phyloP scores from a whole-genome alignment of 2,113 vertebrate species.

The Quiscalus mexicanus region DNA sequence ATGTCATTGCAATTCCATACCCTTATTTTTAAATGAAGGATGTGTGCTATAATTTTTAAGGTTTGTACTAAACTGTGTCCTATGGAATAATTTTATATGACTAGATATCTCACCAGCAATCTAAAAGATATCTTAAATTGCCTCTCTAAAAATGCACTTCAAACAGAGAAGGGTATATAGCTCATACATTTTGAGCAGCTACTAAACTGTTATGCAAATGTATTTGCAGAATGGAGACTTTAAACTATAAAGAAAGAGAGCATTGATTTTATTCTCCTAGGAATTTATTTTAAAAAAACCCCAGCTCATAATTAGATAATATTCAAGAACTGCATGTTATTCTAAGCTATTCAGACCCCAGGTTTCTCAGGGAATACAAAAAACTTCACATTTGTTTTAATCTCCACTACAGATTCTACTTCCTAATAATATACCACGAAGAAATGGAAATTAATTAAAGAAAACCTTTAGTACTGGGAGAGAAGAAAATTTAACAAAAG shows the following conservation, averaged over 20 bases:
- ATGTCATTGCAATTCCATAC: neutral
- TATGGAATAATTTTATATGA: neutral
- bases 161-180: neutral
- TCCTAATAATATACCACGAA: neutral
- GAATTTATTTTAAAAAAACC: rapidly evolving
- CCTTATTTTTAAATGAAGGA: neutral
- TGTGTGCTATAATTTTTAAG: neutral
- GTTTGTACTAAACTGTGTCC: neutral
- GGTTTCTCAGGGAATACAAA: neutral
- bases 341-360: neutral
- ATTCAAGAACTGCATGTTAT: neutral
- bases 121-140: neutral
- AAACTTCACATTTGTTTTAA: neutral
- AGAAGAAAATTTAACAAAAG: neutral
- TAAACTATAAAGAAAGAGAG: neutral
- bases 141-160: neutral
- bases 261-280: neutral
- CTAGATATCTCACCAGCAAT: neutral
- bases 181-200: neutral
- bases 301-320: neutral
- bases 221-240: neutral
- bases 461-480: neutral
- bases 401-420: neutral
- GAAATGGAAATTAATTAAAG: slow-evolving; percentile 1
- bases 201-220: neutral